Base-by-base conservation (phyloP, 2,888 invertebrate species). In the Chaitophorus viminalis region DNA sequence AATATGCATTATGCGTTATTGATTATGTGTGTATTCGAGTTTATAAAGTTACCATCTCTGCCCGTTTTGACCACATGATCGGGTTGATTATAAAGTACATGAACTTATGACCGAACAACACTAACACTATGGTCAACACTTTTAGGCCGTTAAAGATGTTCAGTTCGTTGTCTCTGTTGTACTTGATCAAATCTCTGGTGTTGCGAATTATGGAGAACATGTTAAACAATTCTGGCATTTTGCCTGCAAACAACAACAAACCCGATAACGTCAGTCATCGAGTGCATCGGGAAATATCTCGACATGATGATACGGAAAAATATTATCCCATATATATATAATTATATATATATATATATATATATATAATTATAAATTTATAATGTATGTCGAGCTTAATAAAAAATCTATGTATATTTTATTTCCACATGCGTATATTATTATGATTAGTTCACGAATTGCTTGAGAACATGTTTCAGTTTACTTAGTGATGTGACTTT, bases 81-180 rank as follows among this genome's bases (percentile, higher is more conserved):
- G 86, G 86, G 60, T 54, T 87, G 21, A 60, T 74, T 39, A 31
- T 0, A 8, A 74, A 79, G 18, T 79, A 72, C 29, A 79, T 6
- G 46, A 74, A 79, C 21, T 79, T 78, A 74, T 87, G 86, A 8
- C 86, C 86, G n/a, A 79, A 79, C 39, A 87, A n/a, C 3, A 87
- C 86, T 29, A 79, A 54, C 17, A 81, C 25, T 79, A 87, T 87
- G 0, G 79, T 79, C 0, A 39, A 8, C 54, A 87, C 86, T 79
- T 87, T 87, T 17, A 87, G 31, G 17, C 86, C 86, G 18, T 87
- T 79, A n/a, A 79, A 79, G 9, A 87, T 39, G 29, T 87, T 87
- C 25, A 87, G 39, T 25, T 74, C 36, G 68, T 87, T 87, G 68
- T 74, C 39, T 25, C 25, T 46, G 29, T 87, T 39, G 60, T 79